These are phyloP conservation scores for Geotrupes spiniger DNA, from an alignment of 2,888 invertebrate genomes.

Conservation along the genomic window DNA sequence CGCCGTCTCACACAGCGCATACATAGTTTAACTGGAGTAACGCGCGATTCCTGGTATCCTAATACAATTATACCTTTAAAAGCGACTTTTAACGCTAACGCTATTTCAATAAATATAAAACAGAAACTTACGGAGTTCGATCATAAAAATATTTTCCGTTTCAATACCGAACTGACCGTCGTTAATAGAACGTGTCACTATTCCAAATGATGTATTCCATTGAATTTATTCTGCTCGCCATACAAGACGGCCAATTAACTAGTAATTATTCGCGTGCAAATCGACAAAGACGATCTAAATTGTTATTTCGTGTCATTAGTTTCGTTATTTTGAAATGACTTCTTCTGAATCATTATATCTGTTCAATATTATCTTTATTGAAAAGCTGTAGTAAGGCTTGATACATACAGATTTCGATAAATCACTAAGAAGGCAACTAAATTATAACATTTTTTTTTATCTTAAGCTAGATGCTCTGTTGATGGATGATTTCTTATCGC, in stretches of 20 bases:
- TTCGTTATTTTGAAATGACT: too few relatives aligned
- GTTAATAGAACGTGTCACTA: background rate
- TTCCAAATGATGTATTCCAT: background rate
- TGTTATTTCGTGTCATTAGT: too few relatives aligned
- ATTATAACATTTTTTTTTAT: too few relatives aligned
- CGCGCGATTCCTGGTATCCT: conserved; percentile 5
- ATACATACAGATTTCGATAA: too few relatives aligned
- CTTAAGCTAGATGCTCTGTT: too few relatives aligned
- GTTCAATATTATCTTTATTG: too few relatives aligned
- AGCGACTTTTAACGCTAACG: background rate
- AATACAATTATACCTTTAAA: conserved; percentile 4
- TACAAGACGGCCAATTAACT: conserved; percentile 2
- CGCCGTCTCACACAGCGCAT: background rate
- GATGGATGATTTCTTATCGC: too few relatives aligned
- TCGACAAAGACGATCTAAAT: too few relatives aligned
- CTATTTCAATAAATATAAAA: conserved; percentile 2
- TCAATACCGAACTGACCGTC: background rate
- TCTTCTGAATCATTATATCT: too few relatives aligned
- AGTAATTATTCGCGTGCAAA: conserved; percentile 2
- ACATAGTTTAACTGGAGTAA: background rate
- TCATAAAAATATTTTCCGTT: conserved; percentile 3
- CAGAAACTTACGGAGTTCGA: background rate
- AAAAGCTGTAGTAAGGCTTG: too few relatives aligned
- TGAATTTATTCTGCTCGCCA: conserved; percentile 1
- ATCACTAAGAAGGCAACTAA: too few relatives aligned